Conservation (phyloP, 2,113 vertebrate genomes). For the Oryzias woworae region DNA sequence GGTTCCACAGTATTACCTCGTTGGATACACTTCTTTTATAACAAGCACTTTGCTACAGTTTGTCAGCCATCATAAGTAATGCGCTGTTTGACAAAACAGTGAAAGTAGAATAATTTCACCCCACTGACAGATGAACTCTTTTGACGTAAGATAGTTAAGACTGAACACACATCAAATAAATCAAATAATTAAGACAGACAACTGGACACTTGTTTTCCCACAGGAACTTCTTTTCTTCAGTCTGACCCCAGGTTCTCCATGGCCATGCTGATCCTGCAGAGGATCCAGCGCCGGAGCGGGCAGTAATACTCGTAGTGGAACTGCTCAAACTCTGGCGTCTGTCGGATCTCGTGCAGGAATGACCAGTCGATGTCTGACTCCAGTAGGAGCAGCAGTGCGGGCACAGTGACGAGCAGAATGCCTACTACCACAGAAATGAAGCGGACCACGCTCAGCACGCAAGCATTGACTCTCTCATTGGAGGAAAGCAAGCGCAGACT, state of each 20-base stretch:
- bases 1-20: neutral
- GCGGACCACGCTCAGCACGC: constrained; percentile 87
- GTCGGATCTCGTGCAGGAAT: constrained; percentile 95
- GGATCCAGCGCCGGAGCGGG: constrained; percentile 91
- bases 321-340: constrained; percentile 97
- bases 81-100: constrained; percentile 7
- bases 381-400: constrained; percentile 87
- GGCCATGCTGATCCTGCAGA: constrained; percentile 87
- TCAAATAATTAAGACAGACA: constrained; percentile 52
- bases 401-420: constrained; percentile 68
- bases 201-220: constrained; percentile 13
- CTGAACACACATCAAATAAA: constrained; percentile 31
- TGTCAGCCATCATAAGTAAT: constrained; percentile 1
- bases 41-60: neutral
- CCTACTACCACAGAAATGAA: constrained; percentile 88
- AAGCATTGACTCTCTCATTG: constrained; percentile 85
- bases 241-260: constrained; percentile 86
- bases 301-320: constrained; percentile 98
- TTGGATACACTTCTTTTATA: neutral
- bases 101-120: constrained; percentile 8
- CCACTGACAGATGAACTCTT: constrained; percentile 15
- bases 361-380: constrained; percentile 97
- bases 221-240: constrained; percentile 61
- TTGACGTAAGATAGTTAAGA: constrained; percentile 25
- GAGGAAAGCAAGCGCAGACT: constrained; percentile 84